Percentiles rank a stretch among this genome's conserved stretches.
These are phyloP conservation scores for Heterotis niloticus DNA, from an alignment of 2,113 vertebrate species.

Conservation along the genomic window DNA sequence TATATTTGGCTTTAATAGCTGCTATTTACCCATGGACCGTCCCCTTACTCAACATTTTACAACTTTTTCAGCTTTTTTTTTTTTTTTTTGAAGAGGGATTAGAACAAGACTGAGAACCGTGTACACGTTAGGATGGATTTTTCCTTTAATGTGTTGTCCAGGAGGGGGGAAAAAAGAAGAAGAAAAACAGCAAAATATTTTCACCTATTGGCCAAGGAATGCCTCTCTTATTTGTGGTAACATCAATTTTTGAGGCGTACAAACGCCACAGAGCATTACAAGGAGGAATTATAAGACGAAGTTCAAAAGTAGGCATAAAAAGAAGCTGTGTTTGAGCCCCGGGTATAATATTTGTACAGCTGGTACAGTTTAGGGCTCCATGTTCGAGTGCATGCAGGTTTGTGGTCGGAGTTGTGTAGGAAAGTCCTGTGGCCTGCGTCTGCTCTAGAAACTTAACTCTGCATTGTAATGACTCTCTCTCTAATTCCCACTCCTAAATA, in stretches of 20 bases:
- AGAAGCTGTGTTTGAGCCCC: constrained; percentile 68
- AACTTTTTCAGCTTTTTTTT: background rate
- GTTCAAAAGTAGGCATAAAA: constrained; percentile 70
- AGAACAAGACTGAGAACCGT: background rate
- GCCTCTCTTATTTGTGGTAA: constrained; percentile 46
- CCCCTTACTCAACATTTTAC: background rate
- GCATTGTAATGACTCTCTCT: constrained; percentile 61
- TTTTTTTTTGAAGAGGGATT: background rate
- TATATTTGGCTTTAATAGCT: background rate
- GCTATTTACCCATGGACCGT: background rate
- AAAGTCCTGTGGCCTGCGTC: constrained; percentile 64
- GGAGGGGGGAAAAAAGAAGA: background rate
- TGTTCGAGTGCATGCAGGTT: constrained; percentile 49
- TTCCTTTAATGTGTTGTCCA: background rate
- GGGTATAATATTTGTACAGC: constrained; percentile 70
- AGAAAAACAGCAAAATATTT: constrained; percentile 12
- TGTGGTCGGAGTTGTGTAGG: constrained; percentile 66
- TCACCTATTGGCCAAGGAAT: constrained; percentile 35
- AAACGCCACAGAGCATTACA: constrained; percentile 54
- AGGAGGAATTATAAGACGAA: constrained; percentile 57
- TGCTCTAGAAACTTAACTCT: constrained; percentile 55
- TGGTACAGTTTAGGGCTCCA: constrained; percentile 72
- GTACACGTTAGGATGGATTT: background rate
- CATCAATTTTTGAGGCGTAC: constrained; percentile 45
- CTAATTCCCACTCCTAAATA: constrained; percentile 77